phyloP scores from a whole-genome alignment of 2,888 invertebrate species.

The Lepidocyrtinus sp. region DNA sequence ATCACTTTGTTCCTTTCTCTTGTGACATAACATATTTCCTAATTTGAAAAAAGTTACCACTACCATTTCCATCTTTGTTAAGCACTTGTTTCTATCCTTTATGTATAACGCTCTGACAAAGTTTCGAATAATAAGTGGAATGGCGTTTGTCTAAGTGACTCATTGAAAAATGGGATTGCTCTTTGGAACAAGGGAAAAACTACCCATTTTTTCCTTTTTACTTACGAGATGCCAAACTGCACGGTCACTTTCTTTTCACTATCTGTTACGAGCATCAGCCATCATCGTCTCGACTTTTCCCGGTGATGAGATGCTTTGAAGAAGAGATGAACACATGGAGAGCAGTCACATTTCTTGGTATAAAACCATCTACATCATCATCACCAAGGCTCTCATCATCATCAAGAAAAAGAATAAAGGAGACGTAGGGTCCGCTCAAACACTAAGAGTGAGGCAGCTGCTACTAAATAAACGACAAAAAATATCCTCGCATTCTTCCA shows the following conservation, averaged over 20 bases:
- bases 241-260: conserved; percentile 36
- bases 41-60: conserved; percentile 14
- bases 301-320: not conserved
- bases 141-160: conserved; percentile 32
- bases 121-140: not conserved
- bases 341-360: conserved; percentile 3
- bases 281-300: conserved; percentile 4
- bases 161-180: conserved; percentile 57
- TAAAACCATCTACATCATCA: conserved; percentile 28
- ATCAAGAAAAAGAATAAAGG: conserved; percentile 30
- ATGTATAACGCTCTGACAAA: not conserved
- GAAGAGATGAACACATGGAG: conserved; percentile 9
- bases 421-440: not conserved
- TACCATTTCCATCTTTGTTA: conserved; percentile 2
- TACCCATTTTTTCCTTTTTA: conserved; percentile 44
- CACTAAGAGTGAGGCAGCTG: too few relatives aligned
- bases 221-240: conserved; percentile 40
- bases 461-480: not conserved
- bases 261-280: not conserved
- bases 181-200: conserved; percentile 41
- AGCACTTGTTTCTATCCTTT: not conserved
- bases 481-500: not conserved
- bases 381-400: conserved; percentile 31
- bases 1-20: conserved; percentile 10
- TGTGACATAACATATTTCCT: conserved; percentile 16